Evolutionary conservation across 2,888 invertebrate genomes (phyloP), one percentile per base, ranked within the genome.

Genomic region (Lasioglossum leucozonium): DNA sequence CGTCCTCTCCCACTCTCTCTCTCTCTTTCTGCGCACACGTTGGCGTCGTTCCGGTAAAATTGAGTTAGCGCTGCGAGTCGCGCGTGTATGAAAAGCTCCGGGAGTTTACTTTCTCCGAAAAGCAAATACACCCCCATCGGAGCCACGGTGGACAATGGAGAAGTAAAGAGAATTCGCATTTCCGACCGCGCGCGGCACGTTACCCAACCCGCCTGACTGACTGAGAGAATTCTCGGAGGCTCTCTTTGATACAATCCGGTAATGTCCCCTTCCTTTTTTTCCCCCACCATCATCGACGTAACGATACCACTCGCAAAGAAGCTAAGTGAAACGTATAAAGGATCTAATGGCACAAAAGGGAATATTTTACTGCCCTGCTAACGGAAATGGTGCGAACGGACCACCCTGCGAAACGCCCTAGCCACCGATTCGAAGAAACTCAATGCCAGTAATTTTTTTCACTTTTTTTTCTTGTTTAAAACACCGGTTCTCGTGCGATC

Each of bases 41-140:
- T 11, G 79, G 85, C 82, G 82, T 85, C 73, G 86, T 84, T 74
- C 82, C 73, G 76, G 79, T 65, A 74, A 89, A 90, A 90, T 90
- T 88, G 86, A 83, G 88, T 90, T 90, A 87, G 84, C 79, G 78
- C 84, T 78, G 72, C 79, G 84, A 89, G 79, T 86, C 82, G 81
- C 76, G 82, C 77, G 77, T 74, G 75, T 85, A 90, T 90, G 90
- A 90, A 90, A 89, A 88, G 84, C 83, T 78, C 82, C 26, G 40
- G 69, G 73, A 62, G 89, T 90, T 90, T 87, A 82, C 85, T 77
- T 83, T 83, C 80, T 72, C 80, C 69, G 82, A 55, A 90, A 84
- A 86, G 81, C 84, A 88, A 90, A 89, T 82, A 90, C 87, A 51
- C 71, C 71, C 71, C 62, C 74, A 72, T 83, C 71, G 26, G 55